These are phyloP conservation scores for Eledona agricola DNA, from an alignment of 2,888 invertebrate genomes.

Conservation along the genomic window DNA sequence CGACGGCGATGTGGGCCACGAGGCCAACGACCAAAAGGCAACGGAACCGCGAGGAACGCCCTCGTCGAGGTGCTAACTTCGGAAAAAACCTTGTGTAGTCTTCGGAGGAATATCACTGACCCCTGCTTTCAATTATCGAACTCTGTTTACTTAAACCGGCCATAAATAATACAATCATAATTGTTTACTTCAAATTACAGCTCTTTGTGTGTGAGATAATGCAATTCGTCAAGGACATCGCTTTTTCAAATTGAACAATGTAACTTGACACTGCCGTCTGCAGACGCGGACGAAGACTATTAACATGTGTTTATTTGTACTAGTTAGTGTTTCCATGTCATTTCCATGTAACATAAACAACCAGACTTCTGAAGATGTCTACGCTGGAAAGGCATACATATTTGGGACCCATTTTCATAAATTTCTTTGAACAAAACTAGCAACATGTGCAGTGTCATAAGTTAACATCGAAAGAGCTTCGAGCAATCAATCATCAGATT, in stretches of 20 bases:
- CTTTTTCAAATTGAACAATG: too few species aligned
- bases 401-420: too few species aligned
- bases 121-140: constrained; percentile 44
- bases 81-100: constrained; percentile 14
- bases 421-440: too few species aligned
- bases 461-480: too few species aligned
- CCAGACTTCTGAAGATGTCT: too few species aligned
- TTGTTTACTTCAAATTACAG: constrained; percentile 31
- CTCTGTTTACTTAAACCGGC: constrained; percentile 30
- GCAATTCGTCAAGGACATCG: constrained; percentile 13
- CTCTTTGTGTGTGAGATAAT: constrained; percentile 18
- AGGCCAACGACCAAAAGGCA: constrained; percentile 28
- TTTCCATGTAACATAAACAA: constrained; percentile 9
- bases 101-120: constrained; percentile 37
- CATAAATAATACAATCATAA: constrained; percentile 34
- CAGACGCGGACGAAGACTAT: not conserved
- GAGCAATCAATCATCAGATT: too few species aligned
- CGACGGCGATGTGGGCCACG: constrained; percentile 28
- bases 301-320: constrained; percentile 14
- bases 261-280: not conserved
- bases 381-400: too few species aligned
- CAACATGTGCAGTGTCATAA: too few species aligned
- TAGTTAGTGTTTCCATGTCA: constrained; percentile 15
- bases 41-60: not conserved
- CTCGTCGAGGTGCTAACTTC: not conserved